phyloP scores from a whole-genome alignment of 1,140 invertebrate genomes.

The Caenorhabditis remanei region DNA sequence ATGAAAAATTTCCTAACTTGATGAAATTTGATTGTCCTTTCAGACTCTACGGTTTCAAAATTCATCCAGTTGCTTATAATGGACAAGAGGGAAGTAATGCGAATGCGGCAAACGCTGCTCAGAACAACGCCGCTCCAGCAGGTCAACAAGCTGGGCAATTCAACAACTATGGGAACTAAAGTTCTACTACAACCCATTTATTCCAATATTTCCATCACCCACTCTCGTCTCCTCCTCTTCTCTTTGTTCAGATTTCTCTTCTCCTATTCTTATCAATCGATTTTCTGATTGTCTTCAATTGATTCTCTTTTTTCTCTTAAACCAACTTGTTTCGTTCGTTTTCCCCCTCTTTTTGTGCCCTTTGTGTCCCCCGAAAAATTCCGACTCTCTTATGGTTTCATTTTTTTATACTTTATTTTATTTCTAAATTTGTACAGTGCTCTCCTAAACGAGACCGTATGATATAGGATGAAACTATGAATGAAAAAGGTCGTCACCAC shows the following conservation, averaged over 20 bases:
- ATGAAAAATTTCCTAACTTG: slow-evolving; percentile 61
- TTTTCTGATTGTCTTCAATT: neutral
- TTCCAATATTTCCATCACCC: neutral
- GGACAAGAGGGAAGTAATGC: slow-evolving; percentile 86
- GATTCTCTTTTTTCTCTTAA: no score
- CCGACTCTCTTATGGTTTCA: neutral
- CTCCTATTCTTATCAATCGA: neutral
- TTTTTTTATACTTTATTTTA: neutral
- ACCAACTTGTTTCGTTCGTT: no score
- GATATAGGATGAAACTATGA: neutral
- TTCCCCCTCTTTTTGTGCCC: neutral
- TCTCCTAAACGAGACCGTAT: neutral
- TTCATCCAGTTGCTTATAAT: slow-evolving; percentile 97
- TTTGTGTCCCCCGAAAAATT: neutral
- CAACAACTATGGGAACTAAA: slow-evolving; percentile 18
- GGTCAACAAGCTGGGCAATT: slow-evolving; percentile 36
- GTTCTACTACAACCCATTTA: no score
- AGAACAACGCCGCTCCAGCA: slow-evolving; percentile 6
- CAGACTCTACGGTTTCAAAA: slow-evolving; percentile 99
- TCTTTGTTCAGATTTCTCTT: slow-evolving; percentile 38
- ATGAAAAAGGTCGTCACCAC: neutral
- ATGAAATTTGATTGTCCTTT: slow-evolving; percentile 75
- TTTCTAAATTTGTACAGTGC: neutral
- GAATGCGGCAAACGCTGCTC: neutral
- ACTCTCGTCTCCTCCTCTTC: neutral